phyloP scores from a whole-genome alignment of 2,888 invertebrate species.

The Agelastica alni region DNA sequence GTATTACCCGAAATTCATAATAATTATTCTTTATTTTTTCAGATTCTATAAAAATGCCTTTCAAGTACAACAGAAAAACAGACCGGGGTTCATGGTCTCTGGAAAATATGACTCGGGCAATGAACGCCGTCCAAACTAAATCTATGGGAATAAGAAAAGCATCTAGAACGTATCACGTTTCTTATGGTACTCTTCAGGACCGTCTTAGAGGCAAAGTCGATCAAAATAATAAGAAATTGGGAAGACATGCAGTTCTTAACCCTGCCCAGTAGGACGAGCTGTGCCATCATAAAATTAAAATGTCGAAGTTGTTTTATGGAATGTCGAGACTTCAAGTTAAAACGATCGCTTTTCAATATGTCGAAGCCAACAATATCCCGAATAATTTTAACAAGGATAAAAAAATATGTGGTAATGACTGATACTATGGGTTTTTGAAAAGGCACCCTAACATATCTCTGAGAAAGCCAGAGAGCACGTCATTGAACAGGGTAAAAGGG shows the following conservation, averaged over 20 bases:
- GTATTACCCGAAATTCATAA: too few relatives aligned
- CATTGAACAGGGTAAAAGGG: slow-evolving; percentile 8
- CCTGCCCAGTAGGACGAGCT: too few relatives aligned
- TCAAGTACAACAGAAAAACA: slow-evolving; percentile 12
- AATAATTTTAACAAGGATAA: too few relatives aligned
- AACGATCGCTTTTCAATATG: too few relatives aligned
- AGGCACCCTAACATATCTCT: slow-evolving; percentile 4
- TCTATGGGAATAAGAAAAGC: slow-evolving; percentile 13
- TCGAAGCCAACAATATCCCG: too few relatives aligned
- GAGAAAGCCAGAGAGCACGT: slow-evolving; percentile 9
- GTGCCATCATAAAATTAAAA: too few relatives aligned
- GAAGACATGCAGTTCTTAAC: too few relatives aligned
- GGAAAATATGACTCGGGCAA: slow-evolving; percentile 9
- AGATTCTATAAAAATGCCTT: slow-evolving; percentile 4
- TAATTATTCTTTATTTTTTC: background rate
- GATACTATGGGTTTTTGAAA: slow-evolving; percentile 16
- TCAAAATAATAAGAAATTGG: slow-evolving; percentile 1
- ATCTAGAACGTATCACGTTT: slow-evolving; percentile 8
- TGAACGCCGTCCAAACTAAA: slow-evolving; percentile 9
- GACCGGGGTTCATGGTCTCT: slow-evolving; percentile 10
- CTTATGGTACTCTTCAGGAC: slow-evolving; percentile 10
- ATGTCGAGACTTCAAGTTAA: too few relatives aligned
- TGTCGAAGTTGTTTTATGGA: too few relatives aligned
- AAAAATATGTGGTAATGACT: slow-evolving; percentile 17
- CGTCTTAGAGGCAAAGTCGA: slow-evolving; percentile 5